Conservation (phyloP, 2,888 invertebrate genomes). For the Abrostola tripartita region DNA sequence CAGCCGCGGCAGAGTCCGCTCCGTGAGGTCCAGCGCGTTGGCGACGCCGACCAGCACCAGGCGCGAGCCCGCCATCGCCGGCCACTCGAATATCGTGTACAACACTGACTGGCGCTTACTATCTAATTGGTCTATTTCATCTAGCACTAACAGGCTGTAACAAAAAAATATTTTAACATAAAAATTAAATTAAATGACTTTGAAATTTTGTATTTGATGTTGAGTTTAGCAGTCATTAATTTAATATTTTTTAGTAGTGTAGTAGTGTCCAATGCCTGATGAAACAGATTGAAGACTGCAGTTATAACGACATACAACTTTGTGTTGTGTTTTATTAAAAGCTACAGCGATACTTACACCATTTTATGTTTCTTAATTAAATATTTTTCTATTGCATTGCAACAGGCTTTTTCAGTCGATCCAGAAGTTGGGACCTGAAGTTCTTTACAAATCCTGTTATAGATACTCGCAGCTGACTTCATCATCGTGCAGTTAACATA, state of each 20-base stretch:
- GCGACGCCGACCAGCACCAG: constrained; percentile 97
- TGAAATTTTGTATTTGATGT: too few species aligned
- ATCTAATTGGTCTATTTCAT: constrained; percentile 98
- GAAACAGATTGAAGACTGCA: too few species aligned
- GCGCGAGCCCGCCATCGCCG: constrained; percentile 90
- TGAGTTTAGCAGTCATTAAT: too few species aligned
- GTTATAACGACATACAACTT: too few species aligned
- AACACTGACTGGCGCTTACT: constrained; percentile 94
- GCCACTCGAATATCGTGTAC: constrained; percentile 98
- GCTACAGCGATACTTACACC: constrained; percentile 87
- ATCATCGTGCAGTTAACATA: constrained; percentile 97
- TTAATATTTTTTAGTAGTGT: too few species aligned
- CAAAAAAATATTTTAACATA: constrained; percentile 6
- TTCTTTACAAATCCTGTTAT: constrained; percentile 92
- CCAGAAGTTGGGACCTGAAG: constrained; percentile 88
- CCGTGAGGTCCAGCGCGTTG: constrained; percentile 98
- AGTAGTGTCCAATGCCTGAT: too few species aligned
- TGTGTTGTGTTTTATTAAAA: not conserved
- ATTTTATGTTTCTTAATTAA: constrained; percentile 91
- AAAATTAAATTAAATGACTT: too few species aligned
- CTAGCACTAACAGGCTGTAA: constrained; percentile 93
- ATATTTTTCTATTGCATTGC: constrained; percentile 91
- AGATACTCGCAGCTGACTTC: constrained; percentile 94
- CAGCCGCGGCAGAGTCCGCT: constrained; percentile 95
- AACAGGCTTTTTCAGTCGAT: constrained; percentile 90